Conservation (phyloP, 2,113 vertebrate species). For the Pyxicephalus adspersus region DNA sequence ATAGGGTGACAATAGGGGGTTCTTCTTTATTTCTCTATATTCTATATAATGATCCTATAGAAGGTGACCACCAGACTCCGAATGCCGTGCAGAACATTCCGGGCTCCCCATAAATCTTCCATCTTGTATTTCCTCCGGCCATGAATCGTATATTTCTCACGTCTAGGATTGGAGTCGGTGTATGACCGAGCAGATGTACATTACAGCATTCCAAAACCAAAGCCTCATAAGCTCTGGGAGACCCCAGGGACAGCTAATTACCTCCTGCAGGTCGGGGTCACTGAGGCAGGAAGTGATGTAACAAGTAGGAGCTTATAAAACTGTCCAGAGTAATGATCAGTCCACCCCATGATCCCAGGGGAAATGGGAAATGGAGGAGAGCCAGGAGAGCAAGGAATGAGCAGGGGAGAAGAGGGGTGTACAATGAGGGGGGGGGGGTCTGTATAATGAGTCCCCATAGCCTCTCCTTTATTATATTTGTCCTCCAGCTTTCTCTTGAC, state of each 20-base stretch:
- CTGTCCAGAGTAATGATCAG: background rate
- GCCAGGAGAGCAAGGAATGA: background rate
- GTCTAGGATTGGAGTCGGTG: background rate
- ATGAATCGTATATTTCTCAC: too few species aligned
- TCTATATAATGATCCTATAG: too few species aligned
- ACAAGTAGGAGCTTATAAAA: slow-evolving; percentile 1
- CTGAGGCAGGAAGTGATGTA: background rate
- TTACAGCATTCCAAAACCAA: slow-evolving; percentile 5
- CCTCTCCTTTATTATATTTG: too few species aligned
- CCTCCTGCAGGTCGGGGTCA: background rate
- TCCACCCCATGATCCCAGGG: background rate
- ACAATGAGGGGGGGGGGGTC: too few species aligned
- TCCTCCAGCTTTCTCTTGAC: too few species aligned
- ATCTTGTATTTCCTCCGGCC: too few species aligned
- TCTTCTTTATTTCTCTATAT: too few species aligned
- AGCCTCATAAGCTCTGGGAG: background rate
- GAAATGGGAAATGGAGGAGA: background rate
- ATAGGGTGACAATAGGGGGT: too few species aligned
- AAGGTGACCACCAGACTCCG: too few species aligned
- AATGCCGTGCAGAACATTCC: too few species aligned
- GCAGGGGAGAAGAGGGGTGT: background rate
- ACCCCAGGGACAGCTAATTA: slow-evolving; percentile 11
- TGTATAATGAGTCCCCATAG: too few species aligned
- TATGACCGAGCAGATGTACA: background rate
- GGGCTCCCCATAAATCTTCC: too few species aligned